phyloP scores from a whole-genome alignment of 2,888 invertebrate species.

The Papilio elwesi region DNA sequence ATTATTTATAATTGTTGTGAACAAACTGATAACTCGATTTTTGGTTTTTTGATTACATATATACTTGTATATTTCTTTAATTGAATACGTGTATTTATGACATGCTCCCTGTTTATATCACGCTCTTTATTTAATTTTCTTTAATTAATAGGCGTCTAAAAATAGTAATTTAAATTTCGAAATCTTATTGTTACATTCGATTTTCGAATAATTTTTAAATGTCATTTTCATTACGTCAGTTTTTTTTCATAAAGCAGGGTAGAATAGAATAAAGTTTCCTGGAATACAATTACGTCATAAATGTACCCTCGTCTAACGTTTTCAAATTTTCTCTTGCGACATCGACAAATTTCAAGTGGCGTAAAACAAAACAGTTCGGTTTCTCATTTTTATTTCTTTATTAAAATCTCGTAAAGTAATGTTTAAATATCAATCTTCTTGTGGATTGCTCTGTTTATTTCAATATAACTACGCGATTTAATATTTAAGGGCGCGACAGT shows the following conservation, averaged over 20 bases:
- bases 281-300: conserved; percentile 26
- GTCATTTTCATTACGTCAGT: background rate
- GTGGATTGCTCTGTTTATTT: background rate
- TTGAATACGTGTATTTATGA: too few species aligned
- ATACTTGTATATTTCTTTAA: too few species aligned
- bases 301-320: conserved; percentile 53
- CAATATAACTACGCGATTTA: background rate
- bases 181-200: too few species aligned
- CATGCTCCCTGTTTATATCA: too few species aligned
- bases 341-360: conserved; percentile 5
- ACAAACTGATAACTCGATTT: too few species aligned
- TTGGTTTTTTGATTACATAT: too few species aligned
- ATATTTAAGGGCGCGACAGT: background rate
- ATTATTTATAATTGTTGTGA: too few species aligned
- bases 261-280: conserved; percentile 5
- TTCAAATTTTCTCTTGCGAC: conserved; percentile 13
- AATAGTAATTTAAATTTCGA: background rate
- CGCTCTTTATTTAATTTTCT: too few species aligned
- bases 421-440: background rate
- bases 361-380: background rate
- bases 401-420: background rate
- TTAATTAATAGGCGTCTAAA: background rate
- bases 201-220: background rate
- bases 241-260: conserved; percentile 9
- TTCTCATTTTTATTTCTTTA: background rate